Percentiles rank a stretch among this genome's conserved stretches.
Evolutionary conservation across 2,113 vertebrate genomes (phyloP).

Genomic region (Chaetops frenatus): DNA sequence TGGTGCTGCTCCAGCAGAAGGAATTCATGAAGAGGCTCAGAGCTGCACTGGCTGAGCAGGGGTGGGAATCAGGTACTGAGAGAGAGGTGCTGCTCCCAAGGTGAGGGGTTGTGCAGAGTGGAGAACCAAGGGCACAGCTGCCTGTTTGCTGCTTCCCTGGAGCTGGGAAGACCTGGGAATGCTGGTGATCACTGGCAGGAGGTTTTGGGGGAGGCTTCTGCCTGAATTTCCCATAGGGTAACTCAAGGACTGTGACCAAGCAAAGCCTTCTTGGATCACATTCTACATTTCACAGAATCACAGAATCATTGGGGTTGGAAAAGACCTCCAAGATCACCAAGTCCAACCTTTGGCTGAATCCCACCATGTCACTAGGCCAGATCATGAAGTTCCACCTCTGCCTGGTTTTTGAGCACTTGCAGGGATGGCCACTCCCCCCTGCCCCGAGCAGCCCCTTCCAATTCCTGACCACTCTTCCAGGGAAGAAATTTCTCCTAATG

Average conservation of each 20-base stretch:
- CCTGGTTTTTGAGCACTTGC: neutral
- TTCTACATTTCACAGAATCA: neutral
- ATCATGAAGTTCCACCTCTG: neutral
- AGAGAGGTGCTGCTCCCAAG: fast-evolving
- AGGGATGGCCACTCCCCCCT: neutral
- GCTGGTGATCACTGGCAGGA: neutral
- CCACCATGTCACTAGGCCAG: neutral
- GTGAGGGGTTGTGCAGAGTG: neutral
- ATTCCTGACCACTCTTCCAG: neutral
- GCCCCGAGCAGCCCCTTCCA: neutral
- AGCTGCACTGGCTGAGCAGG: neutral
- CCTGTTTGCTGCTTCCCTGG: neutral
- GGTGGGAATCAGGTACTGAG: neutral
- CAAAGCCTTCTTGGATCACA: neutral
- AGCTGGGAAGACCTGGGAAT: neutral
- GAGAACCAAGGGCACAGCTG: neutral
- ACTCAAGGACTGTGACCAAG: neutral
- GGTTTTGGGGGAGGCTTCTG: neutral
- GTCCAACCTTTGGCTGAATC: neutral
- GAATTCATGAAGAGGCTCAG: neutral
- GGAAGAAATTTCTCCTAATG: neutral
- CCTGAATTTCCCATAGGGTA: neutral
- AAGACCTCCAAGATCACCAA: neutral
- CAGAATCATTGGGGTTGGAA: neutral
- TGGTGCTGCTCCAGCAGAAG: neutral